These are phyloP conservation scores for Zeugodacus cucurbitae DNA, from an alignment of 1,140 invertebrate genomes.

Conservation along the genomic window DNA sequence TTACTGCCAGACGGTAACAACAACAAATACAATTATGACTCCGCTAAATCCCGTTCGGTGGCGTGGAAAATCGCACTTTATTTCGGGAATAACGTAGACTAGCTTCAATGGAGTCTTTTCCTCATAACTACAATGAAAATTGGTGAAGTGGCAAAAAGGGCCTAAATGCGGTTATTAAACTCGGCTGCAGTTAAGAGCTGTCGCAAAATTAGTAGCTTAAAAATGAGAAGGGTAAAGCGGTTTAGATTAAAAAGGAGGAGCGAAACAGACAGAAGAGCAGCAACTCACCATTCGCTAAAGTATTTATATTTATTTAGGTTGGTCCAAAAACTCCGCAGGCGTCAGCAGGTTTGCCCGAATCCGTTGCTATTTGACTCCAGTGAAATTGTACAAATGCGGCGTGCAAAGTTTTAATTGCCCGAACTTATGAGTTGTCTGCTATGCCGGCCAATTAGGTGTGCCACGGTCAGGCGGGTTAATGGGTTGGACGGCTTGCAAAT, in stretches of 20 bases:
- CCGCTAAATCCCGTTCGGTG: background rate
- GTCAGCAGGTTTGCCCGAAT: background rate
- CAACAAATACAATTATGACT: background rate
- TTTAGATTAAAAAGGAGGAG: background rate
- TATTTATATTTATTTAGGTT: background rate
- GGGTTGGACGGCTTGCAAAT: background rate
- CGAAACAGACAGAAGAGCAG: background rate
- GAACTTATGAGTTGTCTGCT: background rate
- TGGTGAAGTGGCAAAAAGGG: background rate
- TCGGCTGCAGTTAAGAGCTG: background rate
- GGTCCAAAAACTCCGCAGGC: background rate
- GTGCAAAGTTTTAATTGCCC: background rate
- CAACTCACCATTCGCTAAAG: too few relatives aligned
- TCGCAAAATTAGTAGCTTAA: background rate
- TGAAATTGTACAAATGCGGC: background rate
- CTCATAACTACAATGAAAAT: background rate
- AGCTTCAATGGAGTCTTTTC: background rate
- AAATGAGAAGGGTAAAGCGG: background rate
- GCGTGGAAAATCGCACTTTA: background rate
- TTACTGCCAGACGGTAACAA: background rate
- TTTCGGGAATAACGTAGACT: background rate
- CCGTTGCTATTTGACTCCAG: background rate
- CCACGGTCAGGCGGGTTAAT: background rate
- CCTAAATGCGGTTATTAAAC: too few relatives aligned
- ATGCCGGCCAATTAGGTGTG: background rate